Conservation (phyloP, 2,113 vertebrate species). For the Cyprinus carpio region DNA sequence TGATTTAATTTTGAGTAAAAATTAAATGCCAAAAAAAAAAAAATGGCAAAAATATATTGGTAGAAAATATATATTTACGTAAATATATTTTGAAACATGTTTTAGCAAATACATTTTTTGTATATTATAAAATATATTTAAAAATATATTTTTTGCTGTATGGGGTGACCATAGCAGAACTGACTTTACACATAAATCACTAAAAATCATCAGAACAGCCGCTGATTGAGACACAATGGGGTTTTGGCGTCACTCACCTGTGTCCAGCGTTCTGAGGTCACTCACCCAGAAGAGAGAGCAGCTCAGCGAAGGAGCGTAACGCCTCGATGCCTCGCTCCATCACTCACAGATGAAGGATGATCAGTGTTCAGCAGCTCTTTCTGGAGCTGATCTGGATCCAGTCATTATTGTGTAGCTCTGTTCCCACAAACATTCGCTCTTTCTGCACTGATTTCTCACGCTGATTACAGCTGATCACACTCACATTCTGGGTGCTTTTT, state of each 20-base stretch:
- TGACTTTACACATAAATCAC: not conserved
- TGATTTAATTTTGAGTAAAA: too few species aligned
- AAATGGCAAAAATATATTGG: too few species aligned
- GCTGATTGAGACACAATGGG: not conserved
- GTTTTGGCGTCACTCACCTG: conserved; percentile 27
- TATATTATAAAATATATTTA: too few species aligned
- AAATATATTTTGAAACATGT: too few species aligned
- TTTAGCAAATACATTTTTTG: too few species aligned
- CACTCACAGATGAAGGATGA: not conserved
- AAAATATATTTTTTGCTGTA: not conserved
- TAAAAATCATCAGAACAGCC: not conserved
- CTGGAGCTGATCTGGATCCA: not conserved
- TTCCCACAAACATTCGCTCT: not conserved
- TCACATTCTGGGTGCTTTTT: not conserved
- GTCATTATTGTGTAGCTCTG: not conserved
- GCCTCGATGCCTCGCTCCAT: conserved; percentile 44
- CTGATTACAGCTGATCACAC: not conserved
- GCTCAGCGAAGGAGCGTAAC: conserved; percentile 46
- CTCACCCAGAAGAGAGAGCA: conserved; percentile 13
- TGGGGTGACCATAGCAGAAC: not conserved
- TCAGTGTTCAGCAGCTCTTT: not conserved
- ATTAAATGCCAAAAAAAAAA: too few species aligned
- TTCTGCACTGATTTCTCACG: not conserved
- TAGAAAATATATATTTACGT: too few species aligned
- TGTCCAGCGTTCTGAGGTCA: conserved; percentile 41